Percentiles rank a stretch among this genome's conserved stretches.
These are phyloP conservation scores for Harlomillsia oculata DNA, from an alignment of 1,140 invertebrate genomes.

Conservation along the genomic window DNA sequence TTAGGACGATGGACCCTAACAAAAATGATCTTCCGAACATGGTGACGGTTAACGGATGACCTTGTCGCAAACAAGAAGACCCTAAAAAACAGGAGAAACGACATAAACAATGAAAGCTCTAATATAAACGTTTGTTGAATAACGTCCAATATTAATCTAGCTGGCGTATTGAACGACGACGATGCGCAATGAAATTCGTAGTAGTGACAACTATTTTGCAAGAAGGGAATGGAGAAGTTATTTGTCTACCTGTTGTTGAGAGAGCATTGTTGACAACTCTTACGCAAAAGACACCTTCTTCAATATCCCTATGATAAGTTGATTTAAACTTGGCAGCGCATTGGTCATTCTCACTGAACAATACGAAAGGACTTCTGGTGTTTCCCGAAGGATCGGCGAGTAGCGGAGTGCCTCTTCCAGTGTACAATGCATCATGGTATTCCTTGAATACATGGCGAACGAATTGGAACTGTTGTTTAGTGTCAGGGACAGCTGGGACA, in stretches of 20 bases:
- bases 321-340: background rate
- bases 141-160: no score
- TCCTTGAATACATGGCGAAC: slow-evolving; percentile 1
- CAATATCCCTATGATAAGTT: background rate
- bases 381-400: background rate
- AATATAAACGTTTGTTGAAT: background rate
- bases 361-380: background rate
- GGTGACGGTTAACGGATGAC: background rate
- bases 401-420: background rate
- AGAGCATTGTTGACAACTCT: no score
- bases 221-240: no score
- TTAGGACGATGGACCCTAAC: background rate
- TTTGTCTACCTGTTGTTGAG: no score
- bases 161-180: no score
- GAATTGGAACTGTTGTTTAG: background rate
- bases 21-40: background rate
- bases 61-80: background rate
- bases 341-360: background rate
- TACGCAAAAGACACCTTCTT: background rate
- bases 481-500: background rate
- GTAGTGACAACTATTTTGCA: no score
- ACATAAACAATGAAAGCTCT: background rate
- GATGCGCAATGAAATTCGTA: no score
- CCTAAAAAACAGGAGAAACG: background rate
- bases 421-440: slow-evolving; percentile 1